These are phyloP conservation scores for Prosopocoilus inquinatus DNA, from an alignment of 2,888 invertebrate species.

Conservation along the genomic window DNA sequence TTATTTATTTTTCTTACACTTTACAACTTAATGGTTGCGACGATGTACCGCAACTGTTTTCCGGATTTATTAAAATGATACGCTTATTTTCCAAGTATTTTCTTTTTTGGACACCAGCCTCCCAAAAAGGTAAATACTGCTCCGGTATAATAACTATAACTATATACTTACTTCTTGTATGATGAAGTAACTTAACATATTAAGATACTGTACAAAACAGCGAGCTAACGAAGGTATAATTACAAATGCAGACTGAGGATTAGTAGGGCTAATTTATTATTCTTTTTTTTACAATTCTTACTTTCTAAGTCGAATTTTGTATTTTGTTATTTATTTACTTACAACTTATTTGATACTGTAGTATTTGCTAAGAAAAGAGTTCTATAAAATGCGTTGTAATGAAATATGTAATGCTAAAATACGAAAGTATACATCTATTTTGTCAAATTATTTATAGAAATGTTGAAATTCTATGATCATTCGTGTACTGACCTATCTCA, in stretches of 20 bases:
- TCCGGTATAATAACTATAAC: too few species aligned
- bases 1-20: too few species aligned
- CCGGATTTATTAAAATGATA: background rate
- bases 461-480: constrained; percentile 34
- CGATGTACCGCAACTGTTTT: too few species aligned
- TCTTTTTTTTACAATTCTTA: constrained; percentile 10
- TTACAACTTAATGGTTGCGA: too few species aligned
- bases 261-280: constrained; percentile 7
- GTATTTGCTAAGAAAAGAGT: constrained; percentile 2
- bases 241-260: constrained; percentile 12
- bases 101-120: constrained; percentile 44
- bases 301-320: constrained; percentile 1
- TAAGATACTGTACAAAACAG: too few species aligned
- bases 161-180: too few species aligned
- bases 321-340: constrained; percentile 5
- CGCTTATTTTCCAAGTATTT: constrained; percentile 1
- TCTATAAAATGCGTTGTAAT: too few species aligned
- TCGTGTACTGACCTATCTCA: constrained; percentile 48
- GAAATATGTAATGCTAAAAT: constrained; percentile 11
- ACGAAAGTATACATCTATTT: constrained; percentile 40
- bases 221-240: too few species aligned
- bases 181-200: too few species aligned
- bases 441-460: constrained; percentile 44
- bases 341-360: background rate
- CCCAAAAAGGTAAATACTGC: constrained; percentile 39